Percentiles rank a stretch among this genome's conserved stretches.
These are phyloP conservation scores for Zaprionus kolodkinae DNA, from an alignment of 1,140 invertebrate species.

Conservation along the genomic window DNA sequence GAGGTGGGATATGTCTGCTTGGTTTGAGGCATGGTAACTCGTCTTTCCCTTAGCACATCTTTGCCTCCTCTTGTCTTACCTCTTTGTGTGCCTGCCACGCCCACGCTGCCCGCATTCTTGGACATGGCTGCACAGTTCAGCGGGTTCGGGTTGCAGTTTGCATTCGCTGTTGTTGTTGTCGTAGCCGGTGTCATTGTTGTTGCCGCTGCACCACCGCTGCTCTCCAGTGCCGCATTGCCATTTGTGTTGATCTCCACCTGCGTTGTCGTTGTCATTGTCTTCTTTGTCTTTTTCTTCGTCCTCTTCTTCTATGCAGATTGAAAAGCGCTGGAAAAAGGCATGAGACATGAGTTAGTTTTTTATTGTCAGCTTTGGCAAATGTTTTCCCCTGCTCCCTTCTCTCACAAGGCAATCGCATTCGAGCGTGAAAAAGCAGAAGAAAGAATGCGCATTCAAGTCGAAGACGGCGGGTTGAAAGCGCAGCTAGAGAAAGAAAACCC, in stretches of 20 bases:
- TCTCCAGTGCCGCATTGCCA: constrained; percentile 10
- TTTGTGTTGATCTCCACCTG: constrained; percentile 65
- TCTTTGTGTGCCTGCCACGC: constrained; percentile 46
- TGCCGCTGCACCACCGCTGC: not conserved
- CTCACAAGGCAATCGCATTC: constrained; percentile 43
- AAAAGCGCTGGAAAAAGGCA: constrained; percentile 22
- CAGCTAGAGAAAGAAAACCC: not conserved
- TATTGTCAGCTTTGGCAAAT: constrained; percentile 6
- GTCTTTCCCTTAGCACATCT: not conserved
- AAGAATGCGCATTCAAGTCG: constrained; percentile 13
- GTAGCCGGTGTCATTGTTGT: constrained; percentile 7
- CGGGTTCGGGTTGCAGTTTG: constrained; percentile 12
- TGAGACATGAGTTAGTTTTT: constrained; percentile 12
- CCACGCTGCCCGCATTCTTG: constrained; percentile 38
- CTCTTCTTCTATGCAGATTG: constrained; percentile 21
- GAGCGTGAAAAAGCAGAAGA: constrained; percentile 61
- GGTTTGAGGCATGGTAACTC: not conserved
- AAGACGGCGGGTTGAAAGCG: constrained; percentile 26
- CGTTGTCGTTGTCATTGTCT: constrained; percentile 65
- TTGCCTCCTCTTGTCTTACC: constrained; percentile 39
- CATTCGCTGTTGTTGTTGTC: constrained; percentile 18
- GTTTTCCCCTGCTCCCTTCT: not conserved
- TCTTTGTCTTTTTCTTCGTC: constrained; percentile 47
- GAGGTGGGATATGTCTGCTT: not conserved
- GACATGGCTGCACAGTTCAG: constrained; percentile 10